phyloP scores from a whole-genome alignment of 2,888 invertebrate species.

The Drosophila buzzatii region DNA sequence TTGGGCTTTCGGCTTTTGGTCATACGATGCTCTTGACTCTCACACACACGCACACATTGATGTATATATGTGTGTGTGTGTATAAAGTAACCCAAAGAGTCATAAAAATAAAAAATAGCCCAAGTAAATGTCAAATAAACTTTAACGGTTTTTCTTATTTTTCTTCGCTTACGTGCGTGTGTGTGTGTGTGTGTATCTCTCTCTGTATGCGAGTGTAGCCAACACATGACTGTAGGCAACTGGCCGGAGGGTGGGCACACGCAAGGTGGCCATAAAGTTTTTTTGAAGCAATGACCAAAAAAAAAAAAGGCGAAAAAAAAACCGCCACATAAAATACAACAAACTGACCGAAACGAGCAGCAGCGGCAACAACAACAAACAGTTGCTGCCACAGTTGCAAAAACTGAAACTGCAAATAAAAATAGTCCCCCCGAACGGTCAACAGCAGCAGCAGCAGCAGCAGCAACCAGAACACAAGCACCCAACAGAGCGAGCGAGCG shows the following conservation, averaged over 20 bases:
- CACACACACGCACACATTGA: constrained; percentile 1
- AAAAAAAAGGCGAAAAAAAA: constrained; percentile 32
- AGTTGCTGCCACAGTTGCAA: constrained; percentile 71
- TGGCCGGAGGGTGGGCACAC: constrained; percentile 27
- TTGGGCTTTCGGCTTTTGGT: constrained; percentile 15
- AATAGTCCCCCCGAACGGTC: constrained; percentile 52
- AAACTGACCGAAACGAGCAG: constrained; percentile 67
- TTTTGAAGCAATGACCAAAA: constrained; percentile 50
- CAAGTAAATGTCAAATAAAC: constrained; percentile 82
- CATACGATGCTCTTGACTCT: constrained; percentile 26
- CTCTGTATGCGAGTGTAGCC: constrained; percentile 8
- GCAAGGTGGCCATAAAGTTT: constrained; percentile 61
- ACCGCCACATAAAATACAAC: constrained; percentile 73
- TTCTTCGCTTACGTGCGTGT: constrained; percentile 7
- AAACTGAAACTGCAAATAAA: constrained; percentile 81
- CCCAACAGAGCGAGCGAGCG: neutral
- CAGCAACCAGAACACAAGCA: constrained; percentile 29
- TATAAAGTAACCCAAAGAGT: constrained; percentile 68
- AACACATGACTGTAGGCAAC: constrained; percentile 27
- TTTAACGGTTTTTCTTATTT: constrained; percentile 77
- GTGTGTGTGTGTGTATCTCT: neutral
- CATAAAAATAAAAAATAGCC: constrained; percentile 83
- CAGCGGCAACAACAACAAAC: constrained; percentile 35
- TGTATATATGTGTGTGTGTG: neutral
- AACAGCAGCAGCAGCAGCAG: constrained; percentile 29